A percentile compares a stretch with the other conserved stretches of the same genome.
These are phyloP conservation scores for Telmatochromis sp. DNA, from an alignment of 2,113 vertebrate genomes.

Conservation along the genomic window DNA sequence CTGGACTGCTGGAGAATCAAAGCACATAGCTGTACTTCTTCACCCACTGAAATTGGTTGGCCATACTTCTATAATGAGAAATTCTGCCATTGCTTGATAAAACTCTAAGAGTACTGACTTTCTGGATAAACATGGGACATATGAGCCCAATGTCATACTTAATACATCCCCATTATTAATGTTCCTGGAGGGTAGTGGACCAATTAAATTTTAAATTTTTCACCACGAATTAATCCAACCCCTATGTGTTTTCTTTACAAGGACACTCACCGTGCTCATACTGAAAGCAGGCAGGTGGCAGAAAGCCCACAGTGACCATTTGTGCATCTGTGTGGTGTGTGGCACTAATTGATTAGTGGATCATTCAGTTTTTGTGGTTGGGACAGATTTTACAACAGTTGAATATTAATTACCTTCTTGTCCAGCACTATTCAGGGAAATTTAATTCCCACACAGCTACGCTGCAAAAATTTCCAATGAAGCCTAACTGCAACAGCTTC, in stretches of 20 bases:
- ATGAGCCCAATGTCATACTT: neutral
- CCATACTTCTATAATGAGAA: neutral
- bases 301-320: neutral
- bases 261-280: neutral
- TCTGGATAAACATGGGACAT: neutral
- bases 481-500: neutral
- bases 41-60: neutral
- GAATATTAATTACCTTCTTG: neutral
- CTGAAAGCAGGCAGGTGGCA: neutral
- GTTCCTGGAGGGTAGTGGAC: neutral
- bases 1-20: neutral
- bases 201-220: neutral
- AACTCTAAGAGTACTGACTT: neutral
- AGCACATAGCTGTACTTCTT: neutral
- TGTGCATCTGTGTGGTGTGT: neutral
- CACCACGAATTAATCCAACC: neutral
- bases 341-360: neutral
- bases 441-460: neutral
- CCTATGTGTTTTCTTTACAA: neutral
- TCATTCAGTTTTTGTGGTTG: neutral
- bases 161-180: neutral
- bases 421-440: neutral
- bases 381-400: neutral
- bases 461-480: neutral
- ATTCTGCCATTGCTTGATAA: neutral